Conservation (phyloP, 2,888 invertebrate genomes). For the Ethmia dodecea region DNA sequence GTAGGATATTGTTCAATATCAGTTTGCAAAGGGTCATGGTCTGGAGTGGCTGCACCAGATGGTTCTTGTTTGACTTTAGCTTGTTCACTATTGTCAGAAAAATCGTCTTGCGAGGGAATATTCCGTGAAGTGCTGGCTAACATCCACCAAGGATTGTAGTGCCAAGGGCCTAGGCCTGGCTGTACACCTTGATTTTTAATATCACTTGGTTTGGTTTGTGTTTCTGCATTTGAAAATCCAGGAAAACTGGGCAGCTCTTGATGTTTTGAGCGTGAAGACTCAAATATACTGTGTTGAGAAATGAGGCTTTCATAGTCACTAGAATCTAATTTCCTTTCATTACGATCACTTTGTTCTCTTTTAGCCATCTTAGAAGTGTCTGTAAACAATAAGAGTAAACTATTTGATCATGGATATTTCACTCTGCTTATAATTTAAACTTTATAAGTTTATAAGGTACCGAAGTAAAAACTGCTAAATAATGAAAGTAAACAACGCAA, state of each 20-base stretch:
- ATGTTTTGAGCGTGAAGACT: constrained; percentile 58
- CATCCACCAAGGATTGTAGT: constrained; percentile 77
- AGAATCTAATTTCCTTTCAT: constrained; percentile 66
- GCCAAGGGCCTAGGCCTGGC: constrained; percentile 65
- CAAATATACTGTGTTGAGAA: constrained; percentile 71
- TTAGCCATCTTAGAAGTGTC: constrained; percentile 59
- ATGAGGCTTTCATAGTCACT: constrained; percentile 71
- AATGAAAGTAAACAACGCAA: constrained; percentile 61
- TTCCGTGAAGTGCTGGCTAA: constrained; percentile 68
- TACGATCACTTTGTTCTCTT: constrained; percentile 66
- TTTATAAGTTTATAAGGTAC: background rate
- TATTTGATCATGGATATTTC: background rate
- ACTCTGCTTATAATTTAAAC: background rate
- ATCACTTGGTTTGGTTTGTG: constrained; percentile 70
- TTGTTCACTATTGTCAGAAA: constrained; percentile 61
- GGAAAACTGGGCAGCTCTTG: constrained; percentile 71
- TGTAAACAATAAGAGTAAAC: constrained; percentile 23
- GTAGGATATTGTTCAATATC: constrained; percentile 56
- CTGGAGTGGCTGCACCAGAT: constrained; percentile 57
- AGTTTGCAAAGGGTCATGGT: constrained; percentile 56
- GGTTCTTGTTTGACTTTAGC: constrained; percentile 70
- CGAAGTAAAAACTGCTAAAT: background rate
- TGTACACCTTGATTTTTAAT: constrained; percentile 59
- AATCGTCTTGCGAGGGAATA: constrained; percentile 65
- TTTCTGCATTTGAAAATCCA: constrained; percentile 72